Evolutionary conservation across 2,888 invertebrate genomes (phyloP).

Genomic region (Dynastes maya): DNA sequence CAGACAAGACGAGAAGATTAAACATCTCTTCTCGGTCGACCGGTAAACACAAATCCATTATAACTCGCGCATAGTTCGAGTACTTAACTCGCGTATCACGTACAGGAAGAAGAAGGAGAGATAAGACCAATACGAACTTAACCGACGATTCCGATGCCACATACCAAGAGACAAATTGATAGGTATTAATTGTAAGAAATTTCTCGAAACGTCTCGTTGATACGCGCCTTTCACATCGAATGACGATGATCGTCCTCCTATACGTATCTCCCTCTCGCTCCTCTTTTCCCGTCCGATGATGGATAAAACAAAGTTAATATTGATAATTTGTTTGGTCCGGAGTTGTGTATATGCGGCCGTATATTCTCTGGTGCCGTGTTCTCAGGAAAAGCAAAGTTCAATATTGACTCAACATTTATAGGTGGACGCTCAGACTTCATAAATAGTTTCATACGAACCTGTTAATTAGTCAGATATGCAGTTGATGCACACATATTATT

Average conservation of each 20-base stretch:
- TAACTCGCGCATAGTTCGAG: not conserved
- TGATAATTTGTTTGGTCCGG: slow-evolving; percentile 65
- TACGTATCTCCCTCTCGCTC: slow-evolving; percentile 8
- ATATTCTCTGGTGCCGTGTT: slow-evolving; percentile 60
- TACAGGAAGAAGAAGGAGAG: slow-evolving; percentile 16
- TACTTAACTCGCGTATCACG: not conserved
- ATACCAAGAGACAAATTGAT: slow-evolving; percentile 18
- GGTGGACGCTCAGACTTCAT: slow-evolving; percentile 68
- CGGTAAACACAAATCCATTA: slow-evolving; percentile 31
- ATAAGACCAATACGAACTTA: too few species aligned
- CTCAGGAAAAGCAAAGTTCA: slow-evolving; percentile 68
- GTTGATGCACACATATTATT: slow-evolving; percentile 63
- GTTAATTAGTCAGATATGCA: slow-evolving; percentile 70
- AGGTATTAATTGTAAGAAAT: slow-evolving; percentile 30
- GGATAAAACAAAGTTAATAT: slow-evolving; percentile 60
- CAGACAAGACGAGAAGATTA: slow-evolving; percentile 18
- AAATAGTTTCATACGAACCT: slow-evolving; percentile 70
- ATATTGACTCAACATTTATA: slow-evolving; percentile 71
- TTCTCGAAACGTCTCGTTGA: slow-evolving; percentile 17
- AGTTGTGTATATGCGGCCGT: slow-evolving; percentile 53
- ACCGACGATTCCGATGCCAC: not conserved
- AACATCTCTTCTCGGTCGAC: slow-evolving; percentile 10
- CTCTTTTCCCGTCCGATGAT: slow-evolving; percentile 34
- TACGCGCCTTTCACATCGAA: slow-evolving; percentile 10
- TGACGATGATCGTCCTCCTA: not conserved